phyloP scores from a whole-genome alignment of 1,140 invertebrate genomes.

The Magallana ariakensis region DNA sequence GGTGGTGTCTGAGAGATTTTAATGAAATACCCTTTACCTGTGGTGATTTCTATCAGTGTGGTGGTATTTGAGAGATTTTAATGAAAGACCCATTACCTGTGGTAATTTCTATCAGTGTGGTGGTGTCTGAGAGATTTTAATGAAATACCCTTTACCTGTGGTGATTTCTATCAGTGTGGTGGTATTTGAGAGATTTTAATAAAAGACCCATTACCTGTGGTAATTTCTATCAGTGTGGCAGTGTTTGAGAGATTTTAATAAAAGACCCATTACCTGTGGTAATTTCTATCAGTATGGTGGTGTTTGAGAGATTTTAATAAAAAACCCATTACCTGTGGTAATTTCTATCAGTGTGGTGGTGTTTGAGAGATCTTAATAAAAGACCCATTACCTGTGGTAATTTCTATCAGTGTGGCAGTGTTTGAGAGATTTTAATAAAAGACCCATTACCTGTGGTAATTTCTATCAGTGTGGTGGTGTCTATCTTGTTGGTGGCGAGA shows the following conservation, averaged over 20 bases:
- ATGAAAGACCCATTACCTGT: conserved; percentile 69
- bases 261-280: conserved; percentile 67
- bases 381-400: conserved; percentile 69
- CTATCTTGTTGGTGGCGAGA: conserved; percentile 71
- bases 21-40: no score
- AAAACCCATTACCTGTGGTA: conserved; percentile 67
- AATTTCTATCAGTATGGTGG: conserved; percentile 76
- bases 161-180: conserved; percentile 76
- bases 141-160: conserved; percentile 69
- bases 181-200: no score
- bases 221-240: conserved; percentile 76
- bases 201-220: conserved; percentile 68
- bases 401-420: conserved; percentile 76
- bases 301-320: no score
- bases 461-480: conserved; percentile 76
- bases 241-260: no score
- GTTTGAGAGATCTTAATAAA: no score
- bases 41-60: no score
- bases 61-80: no score
- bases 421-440: no score
- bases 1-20: no score
- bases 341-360: conserved; percentile 77
- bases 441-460: conserved; percentile 69
- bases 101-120: conserved; percentile 76
- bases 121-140: no score